Evolutionary conservation across 2,888 invertebrate genomes (phyloP), one percentile per base, ranked within the genome.

Genomic region (Epistrophella euchroma): DNA sequence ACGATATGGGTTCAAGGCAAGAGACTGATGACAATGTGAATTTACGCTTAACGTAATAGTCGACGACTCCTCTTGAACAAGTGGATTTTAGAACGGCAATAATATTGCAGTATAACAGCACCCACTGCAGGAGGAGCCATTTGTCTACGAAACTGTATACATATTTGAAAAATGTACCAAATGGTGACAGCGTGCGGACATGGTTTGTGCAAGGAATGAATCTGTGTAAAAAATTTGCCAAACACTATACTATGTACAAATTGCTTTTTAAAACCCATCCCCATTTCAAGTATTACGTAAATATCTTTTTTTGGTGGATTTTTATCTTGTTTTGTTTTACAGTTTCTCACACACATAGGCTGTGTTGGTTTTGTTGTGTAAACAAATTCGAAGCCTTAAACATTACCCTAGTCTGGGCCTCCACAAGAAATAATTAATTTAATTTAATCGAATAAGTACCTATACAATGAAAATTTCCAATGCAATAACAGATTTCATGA

Each of bases 131-230:
- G 22, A 50, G 11, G 6, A 4, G 35, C 62, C 25, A 62, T 81
- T 70, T 81, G 81, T 43, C 28, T 28, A 9, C 73, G 76, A 80
- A 70, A 43, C 17, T 32, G 7, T 85, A n/a, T n/a, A n/a, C n/a
- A n/a, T n/a, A 81, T 37, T 28, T 70, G 66, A 45, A 81, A 52
- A 73, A 73, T 28, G 40, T 50, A 7, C 76, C 76, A 15, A 43
- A 60, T 81, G 76, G 85, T 64, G 60, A 85, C 80, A 40, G 66
- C n/a, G n/a, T 81, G 81, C 25, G 76, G 80, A 40, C 85, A 72
- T 17, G 5, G 80, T 45, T 73, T 76, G 15, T 85, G 70, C 11
- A 80, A 56, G 52, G 19, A 58, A 5, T 80, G 84, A 22, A 58
- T 72, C 13, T 62, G 62, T 50, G n/a, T 73, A 52, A 32, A 32